Conservation (phyloP, 2,888 invertebrate genomes). For the Eucera pruinosa region DNA sequence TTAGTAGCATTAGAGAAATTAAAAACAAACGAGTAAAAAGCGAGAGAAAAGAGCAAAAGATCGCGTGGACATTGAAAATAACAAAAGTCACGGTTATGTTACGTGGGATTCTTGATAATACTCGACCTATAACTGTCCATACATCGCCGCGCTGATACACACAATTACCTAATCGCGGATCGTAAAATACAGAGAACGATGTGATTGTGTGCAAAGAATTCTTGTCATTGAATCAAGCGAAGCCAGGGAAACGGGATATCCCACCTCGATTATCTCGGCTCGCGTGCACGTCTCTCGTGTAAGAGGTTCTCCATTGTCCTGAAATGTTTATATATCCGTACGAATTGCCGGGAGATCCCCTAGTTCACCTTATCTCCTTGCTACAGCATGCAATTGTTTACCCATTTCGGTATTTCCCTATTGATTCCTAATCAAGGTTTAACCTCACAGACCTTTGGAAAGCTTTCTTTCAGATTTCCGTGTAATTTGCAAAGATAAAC, state of each 20-base stretch:
- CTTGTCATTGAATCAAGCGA: slow-evolving; percentile 53
- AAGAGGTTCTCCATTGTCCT: slow-evolving; percentile 6
- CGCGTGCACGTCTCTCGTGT: slow-evolving; percentile 21
- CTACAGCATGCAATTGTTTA: slow-evolving; percentile 1
- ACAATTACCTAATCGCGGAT: slow-evolving; percentile 47
- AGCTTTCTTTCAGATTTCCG: too few species aligned
- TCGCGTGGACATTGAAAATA: background rate
- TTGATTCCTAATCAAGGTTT: background rate
- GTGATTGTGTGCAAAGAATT: slow-evolving; percentile 41
- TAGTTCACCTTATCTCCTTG: slow-evolving; percentile 26
- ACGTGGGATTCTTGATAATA: slow-evolving; percentile 8
- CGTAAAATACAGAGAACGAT: slow-evolving; percentile 8
- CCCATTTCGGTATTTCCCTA: background rate
- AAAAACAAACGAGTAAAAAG: background rate
- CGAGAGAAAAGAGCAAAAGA: background rate
- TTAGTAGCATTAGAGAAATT: background rate
- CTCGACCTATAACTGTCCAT: slow-evolving; percentile 13
- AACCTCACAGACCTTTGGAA: too few species aligned
- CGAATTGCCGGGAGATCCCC: slow-evolving; percentile 30
- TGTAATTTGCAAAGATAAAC: too few species aligned
- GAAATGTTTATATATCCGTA: slow-evolving; percentile 22
- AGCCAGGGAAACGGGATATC: slow-evolving; percentile 54
- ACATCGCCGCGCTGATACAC: slow-evolving; percentile 2
- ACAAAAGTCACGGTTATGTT: background rate
- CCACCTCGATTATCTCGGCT: slow-evolving; percentile 45